Evolutionary conservation across 2,888 invertebrate species (phyloP).

Genomic region (Tetheella fluctuosa): DNA sequence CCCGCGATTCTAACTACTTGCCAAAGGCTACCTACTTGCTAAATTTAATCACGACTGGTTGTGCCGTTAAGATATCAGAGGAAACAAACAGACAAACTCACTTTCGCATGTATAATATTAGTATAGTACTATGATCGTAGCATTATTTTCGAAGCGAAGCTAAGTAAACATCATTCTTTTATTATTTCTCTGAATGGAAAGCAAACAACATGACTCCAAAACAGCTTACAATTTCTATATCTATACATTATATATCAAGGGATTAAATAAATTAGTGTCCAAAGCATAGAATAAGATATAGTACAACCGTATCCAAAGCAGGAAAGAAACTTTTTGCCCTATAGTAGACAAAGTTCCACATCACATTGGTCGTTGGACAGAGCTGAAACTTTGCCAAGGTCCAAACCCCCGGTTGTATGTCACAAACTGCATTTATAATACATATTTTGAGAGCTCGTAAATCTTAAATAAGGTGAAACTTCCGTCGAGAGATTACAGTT

Average conservation of each 20-base stretch:
- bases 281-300: no score
- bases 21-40: no score
- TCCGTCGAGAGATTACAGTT: constrained; percentile 39
- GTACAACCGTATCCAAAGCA: background rate
- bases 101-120: no score
- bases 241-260: background rate
- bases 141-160: no score
- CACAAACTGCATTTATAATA: constrained; percentile 52
- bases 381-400: constrained; percentile 52
- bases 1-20: no score
- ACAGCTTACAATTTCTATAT: constrained; percentile 3
- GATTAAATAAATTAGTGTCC: constrained; percentile 10
- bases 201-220: background rate
- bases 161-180: no score
- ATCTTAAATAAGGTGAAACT: constrained; percentile 53
- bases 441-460: constrained; percentile 55
- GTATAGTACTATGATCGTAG: no score
- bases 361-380: constrained; percentile 32
- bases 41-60: no score
- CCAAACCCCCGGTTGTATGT: constrained; percentile 43
- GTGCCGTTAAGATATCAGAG: no score
- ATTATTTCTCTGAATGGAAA: no score
- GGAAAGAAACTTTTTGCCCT: background rate
- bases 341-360: background rate
- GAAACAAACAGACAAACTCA: no score